phyloP scores from a whole-genome alignment of 2,797 vertebrate species.

The Acrossocheilus fasciatus region DNA sequence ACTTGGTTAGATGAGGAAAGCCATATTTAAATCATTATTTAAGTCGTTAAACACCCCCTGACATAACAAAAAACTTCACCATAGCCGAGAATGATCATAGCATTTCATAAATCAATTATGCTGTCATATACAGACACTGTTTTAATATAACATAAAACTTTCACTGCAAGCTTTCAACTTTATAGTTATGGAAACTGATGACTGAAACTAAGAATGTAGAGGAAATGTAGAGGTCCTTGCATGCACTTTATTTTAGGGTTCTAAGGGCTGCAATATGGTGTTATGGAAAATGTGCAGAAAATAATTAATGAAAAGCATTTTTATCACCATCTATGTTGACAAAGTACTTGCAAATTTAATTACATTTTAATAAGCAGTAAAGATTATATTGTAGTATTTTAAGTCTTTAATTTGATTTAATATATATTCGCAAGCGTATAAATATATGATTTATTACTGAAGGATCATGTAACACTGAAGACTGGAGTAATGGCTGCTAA shows the following conservation, averaged over 20 bases:
- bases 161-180: background rate
- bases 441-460: background rate
- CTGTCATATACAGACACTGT: background rate
- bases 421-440: background rate
- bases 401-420: background rate
- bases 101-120: constrained; percentile 17
- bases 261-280: background rate
- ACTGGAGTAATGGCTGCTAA: background rate
- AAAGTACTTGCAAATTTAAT: background rate
- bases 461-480: background rate
- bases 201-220: background rate
- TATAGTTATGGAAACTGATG: background rate
- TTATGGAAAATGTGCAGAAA: background rate
- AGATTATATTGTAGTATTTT: background rate
- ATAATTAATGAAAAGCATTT: background rate
- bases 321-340: background rate
- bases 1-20: constrained; percentile 49
- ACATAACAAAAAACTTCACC: constrained; percentile 20
- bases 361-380: background rate
- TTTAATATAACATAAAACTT: constrained; percentile 1
- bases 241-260: background rate
- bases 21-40: constrained; percentile 49
- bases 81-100: constrained; percentile 2
- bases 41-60: constrained; percentile 4
- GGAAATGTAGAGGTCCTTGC: background rate